Evolutionary conservation across 2,113 vertebrate species (phyloP).

Genomic region (Sander lucioperca): DNA sequence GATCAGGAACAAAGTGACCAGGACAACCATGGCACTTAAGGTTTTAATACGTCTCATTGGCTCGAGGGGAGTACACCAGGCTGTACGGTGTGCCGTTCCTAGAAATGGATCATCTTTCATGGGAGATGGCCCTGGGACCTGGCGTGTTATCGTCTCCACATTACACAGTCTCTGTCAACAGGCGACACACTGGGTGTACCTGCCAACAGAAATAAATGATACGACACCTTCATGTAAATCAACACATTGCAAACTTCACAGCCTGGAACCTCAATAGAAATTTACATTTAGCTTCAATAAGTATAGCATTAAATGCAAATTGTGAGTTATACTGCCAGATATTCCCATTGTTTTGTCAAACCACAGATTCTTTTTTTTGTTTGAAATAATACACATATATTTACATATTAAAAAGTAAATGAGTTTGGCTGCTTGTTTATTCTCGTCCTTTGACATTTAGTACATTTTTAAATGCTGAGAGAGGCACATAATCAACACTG

Average conservation of each 20-base stretch:
- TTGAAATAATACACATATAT: too few species aligned
- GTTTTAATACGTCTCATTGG: slow-evolving; percentile 49
- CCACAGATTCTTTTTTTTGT: neutral
- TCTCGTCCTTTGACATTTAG: neutral
- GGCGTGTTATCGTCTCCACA: slow-evolving; percentile 1
- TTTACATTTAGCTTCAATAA: too few species aligned
- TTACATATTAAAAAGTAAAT: too few species aligned
- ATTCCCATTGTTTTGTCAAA: neutral
- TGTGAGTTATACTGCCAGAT: neutral
- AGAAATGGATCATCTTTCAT: slow-evolving; percentile 26
- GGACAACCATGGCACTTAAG: slow-evolving; percentile 49
- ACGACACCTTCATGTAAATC: neutral
- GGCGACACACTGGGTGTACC: slow-evolving; percentile 13
- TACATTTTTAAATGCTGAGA: neutral
- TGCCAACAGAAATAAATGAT: neutral
- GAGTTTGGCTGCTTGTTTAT: neutral
- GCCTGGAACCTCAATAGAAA: neutral
- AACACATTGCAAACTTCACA: neutral
- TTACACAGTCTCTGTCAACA: slow-evolving; percentile 14
- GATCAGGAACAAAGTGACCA: slow-evolving; percentile 52
- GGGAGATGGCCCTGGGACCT: neutral
- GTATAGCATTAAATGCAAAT: neutral
- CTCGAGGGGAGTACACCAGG: neutral
- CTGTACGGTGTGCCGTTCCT: neutral
- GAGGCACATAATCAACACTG: too few species aligned